Conservation (phyloP, 2,888 invertebrate species). For the Lasioglossum figueresi region DNA sequence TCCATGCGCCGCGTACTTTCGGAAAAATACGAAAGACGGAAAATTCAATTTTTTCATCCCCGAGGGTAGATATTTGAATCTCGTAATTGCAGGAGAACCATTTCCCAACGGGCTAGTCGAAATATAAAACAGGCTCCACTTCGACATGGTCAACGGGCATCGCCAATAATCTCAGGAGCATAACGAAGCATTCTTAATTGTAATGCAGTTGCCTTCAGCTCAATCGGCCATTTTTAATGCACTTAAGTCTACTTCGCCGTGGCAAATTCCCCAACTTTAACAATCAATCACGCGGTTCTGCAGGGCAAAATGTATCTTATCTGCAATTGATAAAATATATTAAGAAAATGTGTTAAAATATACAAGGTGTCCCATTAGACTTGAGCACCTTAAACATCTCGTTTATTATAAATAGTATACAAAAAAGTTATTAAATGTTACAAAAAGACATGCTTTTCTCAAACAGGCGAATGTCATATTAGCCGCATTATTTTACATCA, state of each 20-base stretch:
- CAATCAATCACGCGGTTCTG: constrained; percentile 4
- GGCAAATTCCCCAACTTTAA: constrained; percentile 62
- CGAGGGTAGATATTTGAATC: constrained; percentile 34
- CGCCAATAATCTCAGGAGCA: constrained; percentile 64
- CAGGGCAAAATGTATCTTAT: background rate
- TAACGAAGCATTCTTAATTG: constrained; percentile 79
- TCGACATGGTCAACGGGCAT: constrained; percentile 61
- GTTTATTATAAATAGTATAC: background rate
- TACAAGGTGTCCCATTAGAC: background rate
- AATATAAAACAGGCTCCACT: constrained; percentile 59
- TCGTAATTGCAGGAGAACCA: constrained; percentile 63
- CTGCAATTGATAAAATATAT: background rate
- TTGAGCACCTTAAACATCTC: background rate
- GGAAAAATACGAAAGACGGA: background rate
- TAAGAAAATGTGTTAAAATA: background rate
- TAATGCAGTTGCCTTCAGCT: constrained; percentile 74
- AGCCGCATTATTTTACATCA: too few species aligned
- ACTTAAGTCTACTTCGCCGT: constrained; percentile 67
- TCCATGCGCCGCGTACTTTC: background rate
- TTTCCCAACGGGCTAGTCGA: constrained; percentile 58
- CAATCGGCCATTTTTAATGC: constrained; percentile 75
- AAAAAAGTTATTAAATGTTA: too few species aligned
- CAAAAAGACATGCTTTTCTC: background rate
- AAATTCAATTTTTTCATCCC: constrained; percentile 31
- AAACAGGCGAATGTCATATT: too few species aligned